A percentile compares a stretch with the other conserved stretches of the same genome.
These are phyloP conservation scores for Octodonta nipae DNA, from an alignment of 2,888 invertebrate species.

Conservation along the genomic window DNA sequence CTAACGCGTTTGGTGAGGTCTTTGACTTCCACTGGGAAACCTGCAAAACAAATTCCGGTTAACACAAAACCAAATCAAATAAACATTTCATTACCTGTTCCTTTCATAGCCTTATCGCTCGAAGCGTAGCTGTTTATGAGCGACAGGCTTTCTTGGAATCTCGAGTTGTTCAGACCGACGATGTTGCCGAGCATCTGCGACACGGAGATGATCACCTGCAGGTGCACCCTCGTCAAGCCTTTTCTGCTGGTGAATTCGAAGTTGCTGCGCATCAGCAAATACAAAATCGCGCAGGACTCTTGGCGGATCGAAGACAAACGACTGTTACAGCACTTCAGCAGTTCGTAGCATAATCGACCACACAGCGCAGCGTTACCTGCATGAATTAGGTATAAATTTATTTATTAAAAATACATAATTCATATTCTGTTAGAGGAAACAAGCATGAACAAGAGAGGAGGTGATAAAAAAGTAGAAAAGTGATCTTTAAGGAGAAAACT, in stretches of 20 bases:
- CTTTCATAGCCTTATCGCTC: constrained; percentile 88
- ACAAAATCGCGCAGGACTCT: constrained; percentile 83
- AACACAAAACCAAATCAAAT: neutral
- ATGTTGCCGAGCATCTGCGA: constrained; percentile 86
- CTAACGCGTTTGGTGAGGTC: constrained; percentile 85
- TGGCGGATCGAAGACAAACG: constrained; percentile 71
- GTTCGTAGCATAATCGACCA: constrained; percentile 65
- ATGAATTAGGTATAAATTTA: constrained; percentile 13
- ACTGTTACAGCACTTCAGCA: constrained; percentile 75
- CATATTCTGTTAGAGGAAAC: too few species aligned
- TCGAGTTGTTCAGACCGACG: constrained; percentile 80
- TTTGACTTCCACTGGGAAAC: constrained; percentile 79
- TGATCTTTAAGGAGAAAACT: too few species aligned
- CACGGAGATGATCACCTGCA: constrained; percentile 90
- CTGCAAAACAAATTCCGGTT: constrained; percentile 29
- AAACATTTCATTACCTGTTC: constrained; percentile 48
- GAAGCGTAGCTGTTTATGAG: constrained; percentile 85
- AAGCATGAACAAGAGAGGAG: too few species aligned
- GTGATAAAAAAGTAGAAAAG: too few species aligned
- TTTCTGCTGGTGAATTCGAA: constrained; percentile 78
- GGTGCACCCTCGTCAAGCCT: constrained; percentile 75
- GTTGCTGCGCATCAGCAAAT: constrained; percentile 85
- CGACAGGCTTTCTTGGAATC: constrained; percentile 86
- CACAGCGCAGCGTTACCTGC: constrained; percentile 64
- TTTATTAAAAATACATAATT: too few species aligned